Evolutionary conservation across 2,888 invertebrate genomes (phyloP), one percentile per base, ranked within the genome.

Genomic region (Merodon equestris): DNA sequence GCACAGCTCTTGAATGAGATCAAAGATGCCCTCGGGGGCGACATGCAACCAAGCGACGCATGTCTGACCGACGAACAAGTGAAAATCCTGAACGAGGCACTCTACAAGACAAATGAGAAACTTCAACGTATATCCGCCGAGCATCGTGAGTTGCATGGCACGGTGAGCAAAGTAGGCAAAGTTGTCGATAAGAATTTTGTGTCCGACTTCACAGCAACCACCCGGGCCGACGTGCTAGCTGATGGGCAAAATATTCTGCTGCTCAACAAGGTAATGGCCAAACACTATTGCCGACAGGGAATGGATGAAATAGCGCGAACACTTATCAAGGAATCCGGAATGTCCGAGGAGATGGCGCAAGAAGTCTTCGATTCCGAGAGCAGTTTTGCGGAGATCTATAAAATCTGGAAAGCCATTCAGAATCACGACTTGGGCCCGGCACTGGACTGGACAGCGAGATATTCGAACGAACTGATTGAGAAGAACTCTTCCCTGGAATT

Each of bases 181-280:
- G 95, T 96, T 0, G 96, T 99, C 83, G 99, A 99, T 87, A 93
- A 97, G 84, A 97, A 97, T 90, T 98, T 98, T 86, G 94, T 95
- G 42, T 92, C 95, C 0, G 97, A 98, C 88, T 97, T 97, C 89
- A 94, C 94, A 0, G 93, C 96, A 1, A 96, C 97, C 0, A 95
- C 95, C 73, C 93, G 95, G 42, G 91, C 92, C 51, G 96, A 96
- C 76, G 95, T 95, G 82, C 92, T 95, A 0, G 90, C 91, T 88
- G 91, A 92, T 82, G 91, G 91, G 74, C 85, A 86, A 0, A 94
- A 94, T 85, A 90, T 92, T 54, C 91, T 92, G 84, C 88, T 94
- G 14, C 89, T 96, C n/a, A 95, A 96, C 88, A 93, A 95, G 90
- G 96, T 97, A 15, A 95, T 98, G 81, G 96, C 96, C 84, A 97